Percentiles rank a stretch among this genome's conserved stretches.
Conservation (phyloP, 2,113 vertebrate genomes). For the Lethenteron camtschaticum region DNA sequence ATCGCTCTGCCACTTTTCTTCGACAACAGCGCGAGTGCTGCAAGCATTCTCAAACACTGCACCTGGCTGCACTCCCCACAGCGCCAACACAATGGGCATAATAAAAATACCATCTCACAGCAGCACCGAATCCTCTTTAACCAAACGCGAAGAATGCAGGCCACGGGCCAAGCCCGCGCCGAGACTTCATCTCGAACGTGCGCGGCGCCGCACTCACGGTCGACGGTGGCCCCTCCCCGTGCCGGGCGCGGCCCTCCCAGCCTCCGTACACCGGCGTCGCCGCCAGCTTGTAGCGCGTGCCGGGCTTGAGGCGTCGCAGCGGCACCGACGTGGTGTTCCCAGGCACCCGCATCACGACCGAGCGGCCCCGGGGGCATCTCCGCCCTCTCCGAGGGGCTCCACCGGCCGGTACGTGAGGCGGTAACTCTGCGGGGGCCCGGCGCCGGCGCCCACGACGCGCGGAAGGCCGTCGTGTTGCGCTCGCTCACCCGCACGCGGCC, state of each 20-base stretch:
- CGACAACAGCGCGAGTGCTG: too few relatives aligned
- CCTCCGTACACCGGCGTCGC: conserved; percentile 60
- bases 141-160: too few relatives aligned
- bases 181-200: too few relatives aligned
- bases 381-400: too few relatives aligned
- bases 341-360: conserved; percentile 35
- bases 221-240: conserved; percentile 74
- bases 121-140: too few relatives aligned
- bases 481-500: background rate
- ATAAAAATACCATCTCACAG: too few relatives aligned
- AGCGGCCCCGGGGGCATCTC: conserved; percentile 24
- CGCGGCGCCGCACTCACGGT: background rate
- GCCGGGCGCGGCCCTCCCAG: conserved; percentile 68
- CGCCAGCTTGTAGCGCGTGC: conserved; percentile 46
- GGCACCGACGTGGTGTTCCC: conserved; percentile 29
- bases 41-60: too few relatives aligned
- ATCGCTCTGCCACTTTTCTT: too few relatives aligned
- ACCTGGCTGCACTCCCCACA: too few relatives aligned
- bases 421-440: conserved; percentile 53
- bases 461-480: background rate
- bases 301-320: conserved; percentile 43
- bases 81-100: too few relatives aligned
- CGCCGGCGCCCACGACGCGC: conserved; percentile 42
- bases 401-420: conserved; percentile 41
- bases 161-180: too few relatives aligned